A percentile compares a stretch with the other conserved stretches of the same genome.
Evolutionary conservation across 2,888 invertebrate genomes (phyloP).

Genomic region (Aromia moschata): DNA sequence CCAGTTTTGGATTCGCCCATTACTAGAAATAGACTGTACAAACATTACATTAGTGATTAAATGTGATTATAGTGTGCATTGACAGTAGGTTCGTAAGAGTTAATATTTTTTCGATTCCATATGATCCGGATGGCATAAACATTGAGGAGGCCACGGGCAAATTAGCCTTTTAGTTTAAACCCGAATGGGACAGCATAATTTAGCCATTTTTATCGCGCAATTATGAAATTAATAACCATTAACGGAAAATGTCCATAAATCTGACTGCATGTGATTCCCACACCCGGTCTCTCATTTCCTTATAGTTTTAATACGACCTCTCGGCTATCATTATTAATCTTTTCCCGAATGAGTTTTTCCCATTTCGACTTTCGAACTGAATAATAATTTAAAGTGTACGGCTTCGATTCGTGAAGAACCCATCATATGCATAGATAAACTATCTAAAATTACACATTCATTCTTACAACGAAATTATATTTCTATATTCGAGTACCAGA

Average conservation of each 20-base stretch:
- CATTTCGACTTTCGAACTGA: slow-evolving; percentile 3
- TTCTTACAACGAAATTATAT: too few species aligned
- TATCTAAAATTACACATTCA: too few species aligned
- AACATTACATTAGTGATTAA: too few species aligned
- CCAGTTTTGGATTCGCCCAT: too few species aligned
- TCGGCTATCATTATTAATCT: slow-evolving; percentile 17
- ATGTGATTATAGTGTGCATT: too few species aligned
- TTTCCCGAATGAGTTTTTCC: slow-evolving; percentile 5
- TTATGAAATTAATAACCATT: slow-evolving; percentile 32
- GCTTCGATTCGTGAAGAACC: not conserved
- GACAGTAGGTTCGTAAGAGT: too few species aligned
- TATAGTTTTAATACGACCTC: slow-evolving; percentile 6
- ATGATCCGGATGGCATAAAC: not conserved
- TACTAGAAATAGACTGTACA: too few species aligned
- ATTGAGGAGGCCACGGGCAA: slow-evolving; percentile 1
- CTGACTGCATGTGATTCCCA: slow-evolving; percentile 15
- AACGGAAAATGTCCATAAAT: slow-evolving; percentile 31
- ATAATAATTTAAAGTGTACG: slow-evolving; percentile 3
- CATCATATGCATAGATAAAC: slow-evolving; percentile 1
- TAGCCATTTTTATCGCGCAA: slow-evolving; percentile 28
- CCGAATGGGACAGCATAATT: slow-evolving; percentile 29
- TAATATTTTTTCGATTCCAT: too few species aligned
- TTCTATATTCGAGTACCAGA: too few species aligned
- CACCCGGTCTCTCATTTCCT: slow-evolving; percentile 13
- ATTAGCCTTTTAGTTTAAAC: slow-evolving; percentile 1